Evolutionary conservation across 2,113 vertebrate species (phyloP).

Genomic region (Leucoraja erinaceus): DNA sequence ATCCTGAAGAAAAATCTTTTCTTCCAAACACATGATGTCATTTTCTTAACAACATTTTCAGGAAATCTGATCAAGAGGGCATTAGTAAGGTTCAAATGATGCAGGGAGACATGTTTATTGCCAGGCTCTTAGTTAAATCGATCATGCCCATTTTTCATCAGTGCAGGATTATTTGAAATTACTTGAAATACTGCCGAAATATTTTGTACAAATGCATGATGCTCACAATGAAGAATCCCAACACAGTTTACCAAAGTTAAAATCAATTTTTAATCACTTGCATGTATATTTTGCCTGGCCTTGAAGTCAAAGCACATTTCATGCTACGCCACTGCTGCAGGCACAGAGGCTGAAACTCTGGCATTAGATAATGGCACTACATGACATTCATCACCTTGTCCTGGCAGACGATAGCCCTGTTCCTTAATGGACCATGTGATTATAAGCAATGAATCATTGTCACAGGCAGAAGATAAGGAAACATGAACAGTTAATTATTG

Average conservation of each 20-base stretch:
- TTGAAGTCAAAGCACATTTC: not conserved
- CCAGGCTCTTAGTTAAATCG: not conserved
- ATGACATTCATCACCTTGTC: not conserved
- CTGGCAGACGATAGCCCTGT: not conserved
- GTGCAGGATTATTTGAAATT: not conserved
- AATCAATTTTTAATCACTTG: not conserved
- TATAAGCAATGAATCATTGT: not conserved
- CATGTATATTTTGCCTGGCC: not conserved
- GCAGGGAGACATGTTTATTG: not conserved
- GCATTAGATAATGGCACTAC: constrained; percentile 11
- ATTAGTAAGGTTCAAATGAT: not conserved
- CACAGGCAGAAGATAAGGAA: not conserved
- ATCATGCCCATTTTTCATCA: not conserved
- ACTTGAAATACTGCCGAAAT: not conserved
- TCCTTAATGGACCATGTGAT: constrained; percentile 19
- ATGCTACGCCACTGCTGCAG: not conserved
- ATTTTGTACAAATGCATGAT: not conserved
- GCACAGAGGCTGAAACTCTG: not conserved
- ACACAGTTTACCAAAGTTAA: not conserved
- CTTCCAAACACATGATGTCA: constrained; percentile 3
- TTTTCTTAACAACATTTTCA: constrained; percentile 14
- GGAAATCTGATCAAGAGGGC: not conserved
- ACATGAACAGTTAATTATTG: not conserved
- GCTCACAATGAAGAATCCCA: not conserved
- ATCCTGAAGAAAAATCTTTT: not conserved